These are phyloP conservation scores for Brenthis daphne DNA, from an alignment of 2,888 invertebrate species.

Conservation along the genomic window DNA sequence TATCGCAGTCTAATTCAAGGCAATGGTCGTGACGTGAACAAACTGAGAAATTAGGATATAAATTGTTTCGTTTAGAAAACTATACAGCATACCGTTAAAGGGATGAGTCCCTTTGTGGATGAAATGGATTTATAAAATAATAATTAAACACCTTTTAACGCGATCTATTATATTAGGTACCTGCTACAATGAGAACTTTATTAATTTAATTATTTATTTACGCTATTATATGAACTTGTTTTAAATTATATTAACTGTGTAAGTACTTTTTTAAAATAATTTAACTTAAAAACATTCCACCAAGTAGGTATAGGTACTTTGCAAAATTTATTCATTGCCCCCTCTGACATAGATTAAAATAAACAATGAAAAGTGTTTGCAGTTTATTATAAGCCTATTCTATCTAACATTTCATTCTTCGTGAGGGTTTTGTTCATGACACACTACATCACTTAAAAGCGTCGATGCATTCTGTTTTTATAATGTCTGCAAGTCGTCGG, in stretches of 20 bases:
- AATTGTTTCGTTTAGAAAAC: neutral
- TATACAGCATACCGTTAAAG: neutral
- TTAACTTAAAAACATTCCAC: neutral
- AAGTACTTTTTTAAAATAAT: neutral
- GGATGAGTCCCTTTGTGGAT: too few species aligned
- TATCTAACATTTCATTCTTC: constrained; percentile 26
- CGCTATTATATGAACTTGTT: too few species aligned
- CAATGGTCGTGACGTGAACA: constrained; percentile 48
- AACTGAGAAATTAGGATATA: constrained; percentile 8
- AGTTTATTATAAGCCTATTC: neutral
- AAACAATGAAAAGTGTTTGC: constrained; percentile 33
- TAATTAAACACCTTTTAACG: too few species aligned
- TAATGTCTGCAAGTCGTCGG: constrained; percentile 68
- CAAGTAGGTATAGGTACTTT: neutral
- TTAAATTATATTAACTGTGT: neutral
- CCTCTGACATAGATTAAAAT: constrained; percentile 1
- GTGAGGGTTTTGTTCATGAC: constrained; percentile 60
- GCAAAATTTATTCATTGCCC: neutral
- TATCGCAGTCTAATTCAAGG: constrained; percentile 71
- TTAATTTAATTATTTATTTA: too few species aligned
- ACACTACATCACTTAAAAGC: constrained; percentile 69
- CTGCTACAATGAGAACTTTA: too few species aligned
- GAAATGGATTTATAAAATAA: too few species aligned
- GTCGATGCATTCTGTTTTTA: constrained; percentile 70
- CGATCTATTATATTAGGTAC: too few species aligned